These are phyloP conservation scores for Cyrtorhinus lividipennis DNA, from an alignment of 1,140 invertebrate genomes.

Conservation along the genomic window DNA sequence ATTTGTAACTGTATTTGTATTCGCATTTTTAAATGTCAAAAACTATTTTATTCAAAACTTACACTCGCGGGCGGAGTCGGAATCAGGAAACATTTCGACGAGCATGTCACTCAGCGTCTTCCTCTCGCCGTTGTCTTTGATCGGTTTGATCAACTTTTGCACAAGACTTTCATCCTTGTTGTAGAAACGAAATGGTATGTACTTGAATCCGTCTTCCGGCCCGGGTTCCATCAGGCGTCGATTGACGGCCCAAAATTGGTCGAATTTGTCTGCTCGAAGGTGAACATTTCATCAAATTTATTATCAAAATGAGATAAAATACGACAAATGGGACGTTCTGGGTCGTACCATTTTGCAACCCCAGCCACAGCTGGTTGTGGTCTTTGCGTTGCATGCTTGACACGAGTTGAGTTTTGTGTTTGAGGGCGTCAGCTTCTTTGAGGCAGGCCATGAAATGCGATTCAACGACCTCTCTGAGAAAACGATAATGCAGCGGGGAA, in stretches of 20 bases:
- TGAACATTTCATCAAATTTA: conserved; percentile 10
- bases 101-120: conserved; percentile 58
- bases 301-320: not conserved
- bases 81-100: conserved; percentile 48
- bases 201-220: conserved; percentile 69
- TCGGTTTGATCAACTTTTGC: conserved; percentile 62
- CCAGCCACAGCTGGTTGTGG: conserved; percentile 90
- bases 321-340: no score
- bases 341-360: conserved; percentile 85
- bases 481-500: conserved; percentile 2
- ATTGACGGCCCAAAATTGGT: conserved; percentile 97
- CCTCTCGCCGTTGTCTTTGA: conserved; percentile 53
- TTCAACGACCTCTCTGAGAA: conserved; percentile 75
- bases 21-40: no score
- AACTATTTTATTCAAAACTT: no score
- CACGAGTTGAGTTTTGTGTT: conserved; percentile 82
- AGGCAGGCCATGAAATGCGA: conserved; percentile 87
- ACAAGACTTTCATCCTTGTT: conserved; percentile 49
- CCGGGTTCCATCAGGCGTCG: conserved; percentile 81
- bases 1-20: no score
- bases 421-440: conserved; percentile 95
- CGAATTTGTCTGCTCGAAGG: conserved; percentile 97
- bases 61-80: no score
- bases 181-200: conserved; percentile 86
- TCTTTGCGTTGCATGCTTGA: conserved; percentile 95